These are phyloP conservation scores for Leucophenga maculata DNA, from an alignment of 2,888 invertebrate genomes.

Conservation along the genomic window DNA sequence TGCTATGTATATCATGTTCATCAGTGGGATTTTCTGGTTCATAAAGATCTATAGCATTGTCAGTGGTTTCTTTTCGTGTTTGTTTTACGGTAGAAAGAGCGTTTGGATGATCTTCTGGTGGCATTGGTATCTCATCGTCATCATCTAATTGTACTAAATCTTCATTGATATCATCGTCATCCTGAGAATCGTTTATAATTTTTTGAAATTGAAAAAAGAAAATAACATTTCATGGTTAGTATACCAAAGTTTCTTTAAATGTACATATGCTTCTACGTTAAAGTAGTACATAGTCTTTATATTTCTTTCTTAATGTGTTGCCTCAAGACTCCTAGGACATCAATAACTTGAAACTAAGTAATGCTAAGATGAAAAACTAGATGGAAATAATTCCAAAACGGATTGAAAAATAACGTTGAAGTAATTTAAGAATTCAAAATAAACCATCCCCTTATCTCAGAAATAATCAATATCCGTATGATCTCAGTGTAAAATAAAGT, in stretches of 20 bases:
- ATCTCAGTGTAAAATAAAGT: no score
- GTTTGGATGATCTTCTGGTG: slow-evolving; percentile 57
- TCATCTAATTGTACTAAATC: slow-evolving; percentile 72
- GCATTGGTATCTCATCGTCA: slow-evolving; percentile 70
- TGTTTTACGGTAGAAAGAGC: slow-evolving; percentile 2
- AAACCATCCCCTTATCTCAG: background rate
- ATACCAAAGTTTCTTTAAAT: slow-evolving; percentile 56
- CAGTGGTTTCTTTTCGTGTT: background rate
- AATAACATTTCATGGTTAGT: slow-evolving; percentile 75
- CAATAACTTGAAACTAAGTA: no score
- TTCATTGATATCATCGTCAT: slow-evolving; percentile 73
- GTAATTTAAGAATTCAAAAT: background rate
- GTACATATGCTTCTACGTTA: slow-evolving; percentile 11
- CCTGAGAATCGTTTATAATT: slow-evolving; percentile 70
- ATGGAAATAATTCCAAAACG: no score
- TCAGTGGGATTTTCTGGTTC: slow-evolving; percentile 71
- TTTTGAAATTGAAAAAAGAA: slow-evolving; percentile 71
- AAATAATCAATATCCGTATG: no score
- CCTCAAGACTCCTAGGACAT: no score
- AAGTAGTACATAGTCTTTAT: slow-evolving; percentile 8
- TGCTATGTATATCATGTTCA: slow-evolving; percentile 40
- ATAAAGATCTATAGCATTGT: slow-evolving; percentile 56
- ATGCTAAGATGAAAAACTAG: no score
- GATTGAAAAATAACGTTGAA: no score
- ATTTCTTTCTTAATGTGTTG: no score